Base-by-base conservation (phyloP, 23 tunicate genomes). In the Aplidium turbinatum region DNA sequence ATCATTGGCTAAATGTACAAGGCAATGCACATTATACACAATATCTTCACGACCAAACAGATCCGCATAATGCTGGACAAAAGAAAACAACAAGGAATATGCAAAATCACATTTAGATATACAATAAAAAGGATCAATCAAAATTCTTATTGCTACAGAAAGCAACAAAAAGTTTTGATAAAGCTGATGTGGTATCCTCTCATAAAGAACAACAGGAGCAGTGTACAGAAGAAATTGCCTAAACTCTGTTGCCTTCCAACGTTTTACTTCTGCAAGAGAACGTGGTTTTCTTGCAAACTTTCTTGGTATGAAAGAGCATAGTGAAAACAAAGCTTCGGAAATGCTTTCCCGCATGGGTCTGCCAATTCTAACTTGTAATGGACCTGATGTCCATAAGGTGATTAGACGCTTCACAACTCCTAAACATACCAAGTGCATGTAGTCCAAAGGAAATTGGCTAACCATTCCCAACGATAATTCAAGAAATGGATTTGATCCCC, bases 201-300 rank as follows among this genome's bases (percentile, higher is more conserved):
- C 39, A 26, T 52, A 57, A 28, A 69, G 39, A 35, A 48, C 69
- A 26, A 70, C 75, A 26, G 73, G 58, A 32, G 69, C 77, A 27
- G 63, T 57, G 56, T 80, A 68, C 21, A 80, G 25, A 32, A 80
- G 42, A 80, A 80, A 68, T 46, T 56, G 69, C 1, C 70, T 69
- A 57, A 56, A 69, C 35, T 80, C 85, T 56, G 77, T 56, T 28
- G 77, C 85, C 42, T 80, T 80, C 77, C 85, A 80, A 16, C 85
- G 64, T 31, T 80, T 77, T 33, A 68, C 29, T 39, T 80, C 77
- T 27, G 38, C 20, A 32, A 80, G 42, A 69, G 76, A 53, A 25
- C 77, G 53, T 20, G 65, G 42, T 57, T 69, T 69, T 55, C 85
- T 74, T 33, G 27, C 33, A 69, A 80, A 80, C 56, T 80, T 77